phyloP scores from a whole-genome alignment of 2,113 vertebrate species.

The Taxidea taxus region DNA sequence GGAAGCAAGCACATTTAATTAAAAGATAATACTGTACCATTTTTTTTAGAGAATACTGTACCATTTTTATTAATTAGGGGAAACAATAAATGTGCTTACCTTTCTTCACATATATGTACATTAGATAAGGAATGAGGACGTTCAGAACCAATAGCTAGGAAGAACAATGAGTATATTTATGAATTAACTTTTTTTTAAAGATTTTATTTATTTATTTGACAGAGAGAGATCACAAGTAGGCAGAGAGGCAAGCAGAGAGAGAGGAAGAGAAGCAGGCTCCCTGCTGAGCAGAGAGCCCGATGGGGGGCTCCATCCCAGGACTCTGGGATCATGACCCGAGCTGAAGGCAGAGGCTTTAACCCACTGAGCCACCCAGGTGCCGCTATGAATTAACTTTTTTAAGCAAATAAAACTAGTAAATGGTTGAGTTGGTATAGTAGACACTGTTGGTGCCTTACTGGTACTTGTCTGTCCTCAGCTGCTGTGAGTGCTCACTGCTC shows the following conservation, averaged over 20 bases:
- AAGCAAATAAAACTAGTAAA: background rate
- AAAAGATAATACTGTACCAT: background rate
- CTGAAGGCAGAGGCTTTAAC: too few species aligned
- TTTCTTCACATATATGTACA: background rate
- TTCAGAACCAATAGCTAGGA: background rate
- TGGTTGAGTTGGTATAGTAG: background rate
- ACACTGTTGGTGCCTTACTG: background rate
- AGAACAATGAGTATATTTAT: background rate
- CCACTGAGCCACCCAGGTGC: too few species aligned
- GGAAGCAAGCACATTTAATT: conserved; percentile 7
- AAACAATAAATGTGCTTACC: background rate
- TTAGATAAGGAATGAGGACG: background rate
- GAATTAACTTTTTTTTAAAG: background rate
- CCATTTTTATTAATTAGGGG: conserved; percentile 29
- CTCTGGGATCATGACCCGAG: too few species aligned
- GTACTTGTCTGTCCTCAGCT: background rate
- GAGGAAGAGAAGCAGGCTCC: too few species aligned
- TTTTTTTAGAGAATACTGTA: background rate
- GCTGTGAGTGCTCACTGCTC: background rate
- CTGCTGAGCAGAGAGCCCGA: too few species aligned
- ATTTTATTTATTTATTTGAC: too few species aligned
- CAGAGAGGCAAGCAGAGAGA: too few species aligned
- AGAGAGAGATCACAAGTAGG: too few species aligned
- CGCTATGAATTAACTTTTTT: conserved; percentile 9
- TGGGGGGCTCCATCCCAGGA: too few species aligned